Conservation (phyloP, 2,113 vertebrate genomes). For the Cinclus cinclus region DNA sequence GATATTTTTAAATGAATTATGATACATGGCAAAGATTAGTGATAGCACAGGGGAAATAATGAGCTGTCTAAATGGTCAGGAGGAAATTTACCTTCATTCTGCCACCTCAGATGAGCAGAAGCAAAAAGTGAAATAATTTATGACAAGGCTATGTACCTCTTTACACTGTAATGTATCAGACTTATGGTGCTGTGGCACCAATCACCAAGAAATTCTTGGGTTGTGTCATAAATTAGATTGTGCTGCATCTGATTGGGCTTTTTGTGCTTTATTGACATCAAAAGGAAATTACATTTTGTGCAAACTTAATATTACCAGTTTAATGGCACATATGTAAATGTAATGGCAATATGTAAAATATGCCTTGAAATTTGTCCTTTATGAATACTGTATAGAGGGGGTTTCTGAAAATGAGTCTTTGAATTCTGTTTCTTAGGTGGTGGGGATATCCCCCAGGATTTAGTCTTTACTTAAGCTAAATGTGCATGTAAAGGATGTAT, state of each 20-base stretch:
- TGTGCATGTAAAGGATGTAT: neutral
- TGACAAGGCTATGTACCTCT: neutral
- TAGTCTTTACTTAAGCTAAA: constrained; percentile 32
- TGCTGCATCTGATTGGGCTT: constrained; percentile 26
- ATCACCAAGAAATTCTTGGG: constrained; percentile 40
- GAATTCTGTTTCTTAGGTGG: constrained; percentile 21
- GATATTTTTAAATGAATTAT: constrained; percentile 23
- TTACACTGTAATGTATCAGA: constrained; percentile 27
- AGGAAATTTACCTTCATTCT: neutral
- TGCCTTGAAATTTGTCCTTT: constrained; percentile 58
- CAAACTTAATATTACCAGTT: constrained; percentile 61
- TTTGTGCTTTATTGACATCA: constrained; percentile 59
- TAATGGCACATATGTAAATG: constrained; percentile 24
- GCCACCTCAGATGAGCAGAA: neutral
- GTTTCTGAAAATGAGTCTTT: neutral
- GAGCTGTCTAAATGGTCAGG: constrained; percentile 22
- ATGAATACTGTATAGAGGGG: constrained; percentile 3
- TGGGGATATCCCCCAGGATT: neutral
- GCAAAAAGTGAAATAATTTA: constrained; percentile 33
- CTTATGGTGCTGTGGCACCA: constrained; percentile 49
- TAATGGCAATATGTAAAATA: constrained; percentile 42
- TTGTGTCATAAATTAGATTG: constrained; percentile 43
- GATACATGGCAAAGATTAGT: neutral
- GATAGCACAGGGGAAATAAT: constrained; percentile 6
- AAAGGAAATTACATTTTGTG: constrained; percentile 66